A percentile compares a stretch with the other conserved stretches of the same genome.
These are phyloP conservation scores for Crotalus helleri DNA, from an alignment of 2,113 vertebrate species.

Conservation along the genomic window DNA sequence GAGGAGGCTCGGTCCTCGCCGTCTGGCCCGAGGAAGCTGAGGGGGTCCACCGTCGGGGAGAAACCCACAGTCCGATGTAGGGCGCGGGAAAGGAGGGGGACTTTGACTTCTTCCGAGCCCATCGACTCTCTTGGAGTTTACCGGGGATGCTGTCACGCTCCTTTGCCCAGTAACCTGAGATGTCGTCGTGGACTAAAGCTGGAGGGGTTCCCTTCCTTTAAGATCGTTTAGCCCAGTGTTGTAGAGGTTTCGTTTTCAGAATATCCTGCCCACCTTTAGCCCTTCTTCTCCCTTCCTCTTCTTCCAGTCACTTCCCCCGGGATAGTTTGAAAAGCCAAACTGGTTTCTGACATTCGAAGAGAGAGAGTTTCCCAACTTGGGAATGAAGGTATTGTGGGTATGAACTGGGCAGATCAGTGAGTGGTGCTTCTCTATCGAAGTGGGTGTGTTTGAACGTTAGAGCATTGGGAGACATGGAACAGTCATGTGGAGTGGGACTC, in stretches of 20 bases:
- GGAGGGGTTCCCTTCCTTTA: neutral
- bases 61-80: neutral
- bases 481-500: neutral
- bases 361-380: neutral
- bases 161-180: neutral
- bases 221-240: neutral
- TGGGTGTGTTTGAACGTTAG: neutral
- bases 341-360: neutral
- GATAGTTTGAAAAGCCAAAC: neutral
- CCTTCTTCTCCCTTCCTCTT: neutral
- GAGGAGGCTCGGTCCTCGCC: neutral
- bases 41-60: neutral
- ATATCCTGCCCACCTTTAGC: neutral
- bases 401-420: too few relatives aligned
- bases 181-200: neutral
- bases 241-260: too few relatives aligned
- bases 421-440: neutral
- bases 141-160: neutral
- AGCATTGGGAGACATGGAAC: too few relatives aligned
- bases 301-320: too few relatives aligned
- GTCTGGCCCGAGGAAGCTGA: neutral
- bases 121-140: neutral
- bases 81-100: neutral
- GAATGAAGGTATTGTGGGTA: neutral
- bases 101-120: neutral